Base-by-base conservation (phyloP, 23 tunicate genomes). In the Styela plicata region DNA sequence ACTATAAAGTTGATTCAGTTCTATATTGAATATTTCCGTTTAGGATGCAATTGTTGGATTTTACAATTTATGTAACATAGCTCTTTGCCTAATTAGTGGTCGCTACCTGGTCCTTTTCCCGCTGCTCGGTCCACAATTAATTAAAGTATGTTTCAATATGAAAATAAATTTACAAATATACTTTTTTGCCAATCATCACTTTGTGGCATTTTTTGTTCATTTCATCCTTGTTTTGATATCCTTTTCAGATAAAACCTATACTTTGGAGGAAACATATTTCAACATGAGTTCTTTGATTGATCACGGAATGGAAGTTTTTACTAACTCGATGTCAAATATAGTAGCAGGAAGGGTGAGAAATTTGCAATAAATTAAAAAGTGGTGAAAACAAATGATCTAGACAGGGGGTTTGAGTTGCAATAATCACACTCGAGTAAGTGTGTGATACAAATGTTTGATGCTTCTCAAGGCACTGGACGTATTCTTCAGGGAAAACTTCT, bases 301-400 rank as follows among this genome's bases (percentile, higher is more conserved):
- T 65, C 84, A 74, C n/a, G 97, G 97, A 34, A 70, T 91, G 85
- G 44, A 64, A 20, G 34, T 33, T 2, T 70, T 79, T 29, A 69
- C 74, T 22, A 62, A 78, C 33, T 73, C 79, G 23, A 33, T 78
- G 1, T 75, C 87, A 63, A 76, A 71, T 23, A 90, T 86, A 86
- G 75, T 77, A 53, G 90, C 97, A 34, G 90, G 90, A 61, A 63
- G 89, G 76, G 97, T 91, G 0, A 75, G 83, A 32, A n/a, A n/a
- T n/a, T n/a, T n/a, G n/a, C n/a, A n/a, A n/a, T n/a, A n/a, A n/a
- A n/a, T n/a, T 71, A 16, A 30, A 28, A 25, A 28, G 7, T 66
- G 30, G 16, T 66, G 16, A 66, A 66, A 44, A 7, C 13, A n/a
- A n/a, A n/a, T n/a, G n/a, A n/a, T n/a, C n/a, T n/a, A n/a, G n/a